A percentile compares a stretch with the other conserved stretches of the same genome.
phyloP scores from a whole-genome alignment of 2,113 vertebrate genomes.

The Brevimyrus niger region DNA sequence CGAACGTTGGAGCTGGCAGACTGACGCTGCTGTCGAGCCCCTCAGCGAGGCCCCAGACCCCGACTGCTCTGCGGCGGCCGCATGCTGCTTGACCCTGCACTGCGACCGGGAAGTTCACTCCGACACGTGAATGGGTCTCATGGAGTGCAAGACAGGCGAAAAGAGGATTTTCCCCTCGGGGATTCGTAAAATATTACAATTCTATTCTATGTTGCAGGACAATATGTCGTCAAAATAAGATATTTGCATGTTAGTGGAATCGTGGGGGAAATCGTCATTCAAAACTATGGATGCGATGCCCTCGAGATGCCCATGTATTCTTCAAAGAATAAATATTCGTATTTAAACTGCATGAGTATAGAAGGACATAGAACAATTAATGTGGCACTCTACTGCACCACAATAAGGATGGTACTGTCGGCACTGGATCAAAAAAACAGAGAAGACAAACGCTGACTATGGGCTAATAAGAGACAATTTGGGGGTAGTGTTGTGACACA shows the following conservation, averaged over 20 bases:
- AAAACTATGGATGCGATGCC: neutral
- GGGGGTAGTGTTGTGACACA: neutral
- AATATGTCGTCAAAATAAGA: neutral
- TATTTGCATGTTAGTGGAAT: neutral
- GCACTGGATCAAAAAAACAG: neutral
- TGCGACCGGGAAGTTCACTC: neutral
- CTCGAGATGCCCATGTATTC: neutral
- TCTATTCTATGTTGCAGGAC: neutral
- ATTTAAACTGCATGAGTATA: neutral
- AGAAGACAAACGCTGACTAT: neutral
- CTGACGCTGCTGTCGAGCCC: neutral
- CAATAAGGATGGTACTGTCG: neutral
- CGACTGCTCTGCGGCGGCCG: neutral
- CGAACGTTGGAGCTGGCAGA: neutral
- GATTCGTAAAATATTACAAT: neutral
- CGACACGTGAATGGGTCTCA: neutral
- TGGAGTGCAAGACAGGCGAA: neutral
- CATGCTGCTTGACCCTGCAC: no score
- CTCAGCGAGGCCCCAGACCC: neutral
- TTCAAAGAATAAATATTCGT: neutral
- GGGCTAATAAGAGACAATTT: neutral
- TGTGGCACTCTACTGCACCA: neutral
- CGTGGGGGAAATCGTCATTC: neutral
- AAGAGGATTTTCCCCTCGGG: neutral
- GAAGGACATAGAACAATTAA: neutral